Conservation (phyloP, 1,140 invertebrate genomes). For the Formica exsecta region DNA sequence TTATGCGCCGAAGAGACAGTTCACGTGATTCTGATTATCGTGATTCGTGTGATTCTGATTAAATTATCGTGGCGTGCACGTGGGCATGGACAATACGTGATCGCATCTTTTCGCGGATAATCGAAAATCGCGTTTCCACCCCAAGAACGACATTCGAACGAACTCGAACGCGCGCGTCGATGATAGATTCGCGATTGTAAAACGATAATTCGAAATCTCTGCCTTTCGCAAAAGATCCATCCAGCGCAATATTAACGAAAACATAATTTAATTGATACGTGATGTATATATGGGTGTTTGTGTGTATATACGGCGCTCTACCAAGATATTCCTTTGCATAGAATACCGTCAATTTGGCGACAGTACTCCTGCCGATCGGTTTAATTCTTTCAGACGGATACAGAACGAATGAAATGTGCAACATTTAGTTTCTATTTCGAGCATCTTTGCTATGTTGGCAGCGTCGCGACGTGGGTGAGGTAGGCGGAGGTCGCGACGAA, state of each 20-base stretch:
- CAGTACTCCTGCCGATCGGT: background rate
- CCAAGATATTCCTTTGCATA: no score
- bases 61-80: slow-evolving; percentile 8
- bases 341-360: no score
- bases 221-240: background rate
- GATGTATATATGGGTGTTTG: background rate
- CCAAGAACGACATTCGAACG: background rate
- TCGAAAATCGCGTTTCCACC: background rate
- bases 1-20: slow-evolving; percentile 15
- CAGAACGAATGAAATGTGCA: background rate
- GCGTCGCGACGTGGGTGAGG: slow-evolving; percentile 50
- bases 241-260: background rate
- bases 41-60: slow-evolving; percentile 17
- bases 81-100: background rate
- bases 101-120: background rate
- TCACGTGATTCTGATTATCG: slow-evolving; percentile 24
- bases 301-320: no score
- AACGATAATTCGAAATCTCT: slow-evolving; percentile 5
- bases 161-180: background rate
- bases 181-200: background rate
- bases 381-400: background rate
- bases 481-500: slow-evolving; percentile 38
- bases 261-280: background rate
- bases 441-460: background rate
- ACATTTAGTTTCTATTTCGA: slow-evolving; percentile 3